A percentile compares a stretch with the other conserved stretches of the same genome.
These are phyloP conservation scores for Crematogaster levior DNA, from an alignment of 2,888 invertebrate species.

Conservation along the genomic window DNA sequence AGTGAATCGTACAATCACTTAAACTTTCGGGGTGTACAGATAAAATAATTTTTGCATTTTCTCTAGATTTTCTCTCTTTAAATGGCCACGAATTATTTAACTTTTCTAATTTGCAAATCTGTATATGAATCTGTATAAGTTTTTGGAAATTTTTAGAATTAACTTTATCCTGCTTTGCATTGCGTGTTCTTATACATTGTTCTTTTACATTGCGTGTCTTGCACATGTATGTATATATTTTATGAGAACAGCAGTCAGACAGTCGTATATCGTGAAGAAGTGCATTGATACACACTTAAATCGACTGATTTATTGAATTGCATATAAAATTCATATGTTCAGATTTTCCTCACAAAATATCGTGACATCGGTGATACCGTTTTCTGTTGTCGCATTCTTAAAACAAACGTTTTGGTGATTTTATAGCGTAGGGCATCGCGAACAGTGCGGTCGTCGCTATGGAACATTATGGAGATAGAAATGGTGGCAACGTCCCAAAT, in stretches of 20 bases:
- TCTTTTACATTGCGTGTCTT: background rate
- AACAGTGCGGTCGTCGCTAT: background rate
- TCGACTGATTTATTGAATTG: background rate
- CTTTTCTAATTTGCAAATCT: background rate
- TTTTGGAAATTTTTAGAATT: background rate
- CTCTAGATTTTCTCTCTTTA: background rate
- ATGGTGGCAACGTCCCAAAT: conserved; percentile 35
- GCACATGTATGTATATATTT: background rate
- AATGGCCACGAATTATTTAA: background rate
- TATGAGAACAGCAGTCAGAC: background rate
- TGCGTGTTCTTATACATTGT: background rate
- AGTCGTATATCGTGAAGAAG: background rate
- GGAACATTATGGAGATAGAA: conserved; percentile 34
- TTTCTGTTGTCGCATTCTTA: background rate
- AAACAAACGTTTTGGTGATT: conserved; percentile 31
- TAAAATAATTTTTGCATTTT: background rate
- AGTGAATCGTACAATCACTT: background rate
- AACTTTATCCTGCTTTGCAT: background rate
- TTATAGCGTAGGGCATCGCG: conserved; percentile 2
- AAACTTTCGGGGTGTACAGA: too few relatives aligned
- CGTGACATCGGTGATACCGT: conserved; percentile 2
- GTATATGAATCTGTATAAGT: too few relatives aligned
- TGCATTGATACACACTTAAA: background rate
- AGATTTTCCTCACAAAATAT: background rate
- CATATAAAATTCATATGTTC: background rate